These are phyloP conservation scores for Mycetomoellerius zeteki DNA, from an alignment of 1,140 invertebrate species.

Conservation along the genomic window DNA sequence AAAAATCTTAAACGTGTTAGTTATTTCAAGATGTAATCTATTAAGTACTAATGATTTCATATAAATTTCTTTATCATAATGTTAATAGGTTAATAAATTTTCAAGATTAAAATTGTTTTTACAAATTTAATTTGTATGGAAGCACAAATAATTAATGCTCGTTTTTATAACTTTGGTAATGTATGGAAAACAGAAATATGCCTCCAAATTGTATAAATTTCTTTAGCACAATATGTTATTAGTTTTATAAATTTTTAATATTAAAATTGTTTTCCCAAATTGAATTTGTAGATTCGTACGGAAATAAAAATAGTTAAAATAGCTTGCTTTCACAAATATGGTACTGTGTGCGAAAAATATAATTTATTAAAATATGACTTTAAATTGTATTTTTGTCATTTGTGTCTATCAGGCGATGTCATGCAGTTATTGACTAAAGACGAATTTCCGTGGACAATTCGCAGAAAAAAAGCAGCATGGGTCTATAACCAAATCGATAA, in stretches of 20 bases:
- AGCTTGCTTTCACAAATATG: background rate
- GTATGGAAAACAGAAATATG: background rate
- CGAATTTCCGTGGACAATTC: slow-evolving; percentile 47
- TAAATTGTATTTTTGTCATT: background rate
- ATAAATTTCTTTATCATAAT: background rate
- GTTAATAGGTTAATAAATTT: background rate
- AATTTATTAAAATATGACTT: background rate
- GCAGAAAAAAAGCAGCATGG: slow-evolving; percentile 43
- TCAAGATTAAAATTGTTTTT: background rate
- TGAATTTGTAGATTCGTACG: too few relatives aligned
- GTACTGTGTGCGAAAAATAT: background rate
- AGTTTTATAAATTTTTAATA: background rate
- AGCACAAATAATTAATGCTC: slow-evolving; percentile 3
- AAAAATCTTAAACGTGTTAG: background rate
- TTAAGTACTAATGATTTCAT: background rate
- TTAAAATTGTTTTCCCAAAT: background rate
- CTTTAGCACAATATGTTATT: background rate
- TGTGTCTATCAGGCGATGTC: background rate
- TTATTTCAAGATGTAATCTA: background rate
- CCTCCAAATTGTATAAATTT: background rate
- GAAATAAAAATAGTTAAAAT: too few relatives aligned
- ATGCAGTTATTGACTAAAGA: slow-evolving; percentile 33
- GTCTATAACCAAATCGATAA: slow-evolving; percentile 66
- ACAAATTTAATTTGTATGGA: background rate
- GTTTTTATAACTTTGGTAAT: background rate